phyloP scores from a whole-genome alignment of 2,113 vertebrate genomes.

The Muntiacus reevesi region DNA sequence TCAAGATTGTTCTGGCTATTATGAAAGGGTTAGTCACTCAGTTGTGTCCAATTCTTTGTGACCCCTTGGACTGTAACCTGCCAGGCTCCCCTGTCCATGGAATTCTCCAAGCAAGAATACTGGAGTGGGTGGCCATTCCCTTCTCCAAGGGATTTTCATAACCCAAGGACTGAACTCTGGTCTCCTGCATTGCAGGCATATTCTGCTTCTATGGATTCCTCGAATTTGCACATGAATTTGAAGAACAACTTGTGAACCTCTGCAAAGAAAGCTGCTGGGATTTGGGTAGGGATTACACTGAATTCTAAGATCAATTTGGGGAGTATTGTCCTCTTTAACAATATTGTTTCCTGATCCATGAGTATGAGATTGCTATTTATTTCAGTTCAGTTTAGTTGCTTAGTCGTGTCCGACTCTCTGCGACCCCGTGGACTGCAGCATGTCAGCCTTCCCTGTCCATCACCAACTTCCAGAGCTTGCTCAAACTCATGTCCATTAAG shows the following conservation, averaged over 20 bases:
- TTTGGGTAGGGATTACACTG: background rate
- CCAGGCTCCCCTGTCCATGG: background rate
- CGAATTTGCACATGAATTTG: background rate
- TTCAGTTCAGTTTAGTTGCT: background rate
- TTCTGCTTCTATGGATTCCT: background rate
- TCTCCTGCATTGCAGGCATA: background rate
- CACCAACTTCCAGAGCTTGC: background rate
- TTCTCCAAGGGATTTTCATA: background rate
- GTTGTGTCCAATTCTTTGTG: background rate
- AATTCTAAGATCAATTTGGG: background rate
- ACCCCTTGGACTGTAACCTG: background rate
- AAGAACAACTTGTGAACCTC: background rate
- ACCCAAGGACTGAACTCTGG: background rate
- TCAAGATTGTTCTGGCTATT: background rate
- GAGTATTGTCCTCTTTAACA: background rate
- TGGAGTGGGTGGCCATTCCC: background rate
- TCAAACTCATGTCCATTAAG: background rate
- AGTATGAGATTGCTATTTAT: background rate
- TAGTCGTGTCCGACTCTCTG: background rate
- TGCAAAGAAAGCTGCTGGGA: background rate
- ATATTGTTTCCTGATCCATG: background rate
- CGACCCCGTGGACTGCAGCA: accelerated
- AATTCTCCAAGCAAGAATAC: background rate
- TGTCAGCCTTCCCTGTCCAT: background rate
- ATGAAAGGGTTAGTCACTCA: background rate